Percentiles rank a stretch among this genome's conserved stretches.
phyloP scores from a whole-genome alignment of 2,888 invertebrate species.

The Panopea generosa region DNA sequence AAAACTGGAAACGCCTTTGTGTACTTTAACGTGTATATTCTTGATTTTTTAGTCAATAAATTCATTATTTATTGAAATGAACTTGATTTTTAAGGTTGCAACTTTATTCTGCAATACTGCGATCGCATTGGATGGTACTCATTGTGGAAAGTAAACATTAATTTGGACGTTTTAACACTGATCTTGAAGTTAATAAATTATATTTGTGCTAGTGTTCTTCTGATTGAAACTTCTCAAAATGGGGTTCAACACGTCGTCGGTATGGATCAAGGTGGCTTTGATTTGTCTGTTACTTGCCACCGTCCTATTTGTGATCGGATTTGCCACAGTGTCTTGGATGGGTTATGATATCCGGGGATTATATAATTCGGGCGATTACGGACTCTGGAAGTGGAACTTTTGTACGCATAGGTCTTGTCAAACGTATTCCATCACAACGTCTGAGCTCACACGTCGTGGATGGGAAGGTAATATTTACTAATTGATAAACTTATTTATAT shows the following conservation, averaged over 20 bases:
- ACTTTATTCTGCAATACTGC: no score
- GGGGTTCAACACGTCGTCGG: constrained; percentile 52
- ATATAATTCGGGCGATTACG: not conserved
- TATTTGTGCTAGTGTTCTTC: no score
- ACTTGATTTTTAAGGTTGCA: no score
- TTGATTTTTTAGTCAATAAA: no score
- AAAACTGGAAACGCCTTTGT: no score
- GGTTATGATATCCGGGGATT: not conserved
- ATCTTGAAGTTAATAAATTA: no score
- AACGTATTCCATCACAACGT: not conserved
- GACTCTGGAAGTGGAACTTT: constrained; percentile 1
- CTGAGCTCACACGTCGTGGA: not conserved
- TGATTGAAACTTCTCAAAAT: constrained; percentile 8
- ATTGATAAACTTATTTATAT: no score
- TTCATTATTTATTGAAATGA: no score
- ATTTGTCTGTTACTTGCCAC: constrained; percentile 35
- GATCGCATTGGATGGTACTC: no score
- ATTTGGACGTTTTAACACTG: no score
- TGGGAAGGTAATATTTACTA: constrained; percentile 29
- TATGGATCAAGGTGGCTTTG: constrained; percentile 56
- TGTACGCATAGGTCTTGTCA: not conserved
- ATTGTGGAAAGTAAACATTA: no score
- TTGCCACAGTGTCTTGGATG: constrained; percentile 75
- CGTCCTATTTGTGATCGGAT: constrained; percentile 72
- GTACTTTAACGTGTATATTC: no score